phyloP scores from a whole-genome alignment of 2,888 invertebrate species.

The Balanococcus diminutus region DNA sequence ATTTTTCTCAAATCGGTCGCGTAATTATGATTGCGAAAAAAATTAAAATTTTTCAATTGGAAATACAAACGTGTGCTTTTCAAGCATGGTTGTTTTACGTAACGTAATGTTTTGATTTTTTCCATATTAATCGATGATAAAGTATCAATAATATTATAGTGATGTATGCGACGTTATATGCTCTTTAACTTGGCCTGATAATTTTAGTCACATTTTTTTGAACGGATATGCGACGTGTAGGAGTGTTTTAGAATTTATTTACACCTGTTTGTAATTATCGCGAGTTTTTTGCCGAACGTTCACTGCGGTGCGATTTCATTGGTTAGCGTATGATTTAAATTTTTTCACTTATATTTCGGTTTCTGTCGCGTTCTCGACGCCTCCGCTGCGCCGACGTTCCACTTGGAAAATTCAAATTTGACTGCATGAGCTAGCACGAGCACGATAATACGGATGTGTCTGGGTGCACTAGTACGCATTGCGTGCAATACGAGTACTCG shows the following conservation, averaged over 20 bases:
- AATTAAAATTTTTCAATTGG: background rate
- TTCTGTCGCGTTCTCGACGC: background rate
- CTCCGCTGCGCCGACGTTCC: background rate
- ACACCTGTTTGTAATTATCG: constrained; percentile 18
- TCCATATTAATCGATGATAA: background rate
- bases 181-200: background rate
- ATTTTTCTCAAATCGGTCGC: constrained; percentile 9
- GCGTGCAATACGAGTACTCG: background rate
- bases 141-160: background rate
- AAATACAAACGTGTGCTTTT: background rate
- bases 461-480: background rate
- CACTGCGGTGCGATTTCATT: background rate
- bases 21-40: background rate
- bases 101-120: background rate
- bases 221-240: background rate
- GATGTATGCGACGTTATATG: background rate
- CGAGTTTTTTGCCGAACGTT: background rate
- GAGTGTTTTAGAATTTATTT: constrained; percentile 16
- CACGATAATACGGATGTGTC: constrained; percentile 9
- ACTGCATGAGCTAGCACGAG: background rate
- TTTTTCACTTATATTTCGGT: background rate
- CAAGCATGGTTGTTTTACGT: background rate
- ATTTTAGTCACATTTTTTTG: constrained; percentile 23
- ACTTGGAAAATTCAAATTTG: background rate
- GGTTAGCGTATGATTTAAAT: constrained; percentile 10